A percentile compares a stretch with the other conserved stretches of the same genome.
These are phyloP conservation scores for Myotis yumanensis DNA, from an alignment of 2,113 vertebrate genomes.

Conservation along the genomic window DNA sequence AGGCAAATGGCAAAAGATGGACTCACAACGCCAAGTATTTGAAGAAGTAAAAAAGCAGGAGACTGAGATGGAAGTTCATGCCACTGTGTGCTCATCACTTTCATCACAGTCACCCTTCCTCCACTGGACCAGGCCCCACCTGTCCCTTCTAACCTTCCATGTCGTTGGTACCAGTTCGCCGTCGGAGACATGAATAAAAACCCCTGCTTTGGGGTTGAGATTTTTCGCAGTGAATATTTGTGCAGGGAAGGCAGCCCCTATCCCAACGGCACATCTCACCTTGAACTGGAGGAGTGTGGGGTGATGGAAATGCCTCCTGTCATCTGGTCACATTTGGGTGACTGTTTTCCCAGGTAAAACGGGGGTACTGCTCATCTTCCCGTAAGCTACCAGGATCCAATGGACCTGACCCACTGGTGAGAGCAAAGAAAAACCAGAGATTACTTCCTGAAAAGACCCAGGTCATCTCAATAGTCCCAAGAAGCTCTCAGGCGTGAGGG, in stretches of 20 bases:
- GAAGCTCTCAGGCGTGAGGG: background rate
- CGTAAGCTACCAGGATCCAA: background rate
- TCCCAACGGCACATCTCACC: accelerated
- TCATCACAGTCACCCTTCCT: accelerated
- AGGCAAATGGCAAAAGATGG: background rate
- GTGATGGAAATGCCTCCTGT: accelerated
- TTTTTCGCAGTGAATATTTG: no score
- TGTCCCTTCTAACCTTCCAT: no score
- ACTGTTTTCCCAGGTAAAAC: background rate
- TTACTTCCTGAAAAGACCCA: no score
- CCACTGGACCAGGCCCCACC: background rate
- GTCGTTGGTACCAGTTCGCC: no score
- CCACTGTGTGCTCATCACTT: accelerated
- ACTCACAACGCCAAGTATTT: no score
- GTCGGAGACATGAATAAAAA: accelerated
- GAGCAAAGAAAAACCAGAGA: background rate
- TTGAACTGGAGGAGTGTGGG: accelerated
- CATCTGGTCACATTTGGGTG: background rate
- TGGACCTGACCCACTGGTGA: background rate
- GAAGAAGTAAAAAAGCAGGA: background rate
- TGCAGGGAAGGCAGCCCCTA: background rate
- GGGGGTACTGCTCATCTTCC: background rate
- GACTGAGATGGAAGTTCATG: accelerated
- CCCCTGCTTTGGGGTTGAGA: background rate
- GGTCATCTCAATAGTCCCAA: no score